Conservation (phyloP, 2,797 vertebrate species). For the Sebastes iracundus region DNA sequence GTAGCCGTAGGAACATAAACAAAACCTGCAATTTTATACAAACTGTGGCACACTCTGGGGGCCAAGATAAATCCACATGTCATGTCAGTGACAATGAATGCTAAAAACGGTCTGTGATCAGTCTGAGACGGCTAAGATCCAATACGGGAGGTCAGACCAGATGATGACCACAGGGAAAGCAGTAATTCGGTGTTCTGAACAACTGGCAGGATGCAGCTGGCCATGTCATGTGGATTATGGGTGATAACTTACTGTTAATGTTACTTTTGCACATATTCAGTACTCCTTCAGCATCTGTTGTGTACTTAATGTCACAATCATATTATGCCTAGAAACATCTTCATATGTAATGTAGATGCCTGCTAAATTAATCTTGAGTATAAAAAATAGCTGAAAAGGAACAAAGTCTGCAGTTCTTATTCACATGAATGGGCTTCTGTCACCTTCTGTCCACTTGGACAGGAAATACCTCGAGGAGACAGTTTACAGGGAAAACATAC, state of each 20-base stretch:
- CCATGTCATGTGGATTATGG: slow-evolving; percentile 38
- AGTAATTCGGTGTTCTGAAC: slow-evolving; percentile 70
- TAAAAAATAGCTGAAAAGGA: slow-evolving; percentile 16
- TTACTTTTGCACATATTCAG: neutral
- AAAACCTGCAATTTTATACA: slow-evolving; percentile 75
- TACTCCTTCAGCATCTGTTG: neutral
- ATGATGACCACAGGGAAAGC: slow-evolving; percentile 70
- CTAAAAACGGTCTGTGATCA: slow-evolving; percentile 70
- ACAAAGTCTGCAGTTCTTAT: slow-evolving; percentile 31
- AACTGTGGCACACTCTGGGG: slow-evolving; percentile 49
- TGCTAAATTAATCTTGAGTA: neutral
- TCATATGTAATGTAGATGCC: neutral
- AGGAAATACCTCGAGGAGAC: slow-evolving; percentile 68
- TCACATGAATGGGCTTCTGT: slow-evolving; percentile 59
- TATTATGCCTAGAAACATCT: neutral
- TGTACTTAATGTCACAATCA: neutral
- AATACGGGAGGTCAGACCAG: slow-evolving; percentile 63
- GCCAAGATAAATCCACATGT: slow-evolving; percentile 78
- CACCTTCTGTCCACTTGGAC: slow-evolving; percentile 32
- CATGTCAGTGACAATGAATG: slow-evolving; percentile 71
- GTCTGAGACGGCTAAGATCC: slow-evolving; percentile 51
- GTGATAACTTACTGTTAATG: slow-evolving; percentile 12
- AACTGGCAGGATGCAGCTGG: slow-evolving; percentile 45
- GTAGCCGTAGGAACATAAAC: slow-evolving; percentile 52
- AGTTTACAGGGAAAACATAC: slow-evolving; percentile 65